Base-by-base conservation (phyloP, 2,113 vertebrate genomes). In the Okapia johnstoni region DNA sequence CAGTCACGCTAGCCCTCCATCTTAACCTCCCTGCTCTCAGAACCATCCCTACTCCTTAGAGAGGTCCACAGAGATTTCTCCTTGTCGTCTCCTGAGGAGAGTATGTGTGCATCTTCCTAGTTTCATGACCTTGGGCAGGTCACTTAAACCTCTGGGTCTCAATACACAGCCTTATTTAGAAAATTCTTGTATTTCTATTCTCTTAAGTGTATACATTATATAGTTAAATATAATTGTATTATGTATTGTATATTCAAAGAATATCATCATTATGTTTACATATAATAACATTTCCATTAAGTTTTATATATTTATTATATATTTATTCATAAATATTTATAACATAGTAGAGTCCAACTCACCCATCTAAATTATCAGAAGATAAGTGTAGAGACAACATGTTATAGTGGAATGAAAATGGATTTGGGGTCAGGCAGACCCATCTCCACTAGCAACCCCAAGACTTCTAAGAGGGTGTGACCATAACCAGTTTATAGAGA, bases 1-100 rank as follows among this genome's bases (percentile, higher is more conserved):
- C n/a, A 92, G 25, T 33, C 33, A 40, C 3, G 0, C 2, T 12
- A 0, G 9, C 8, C 10, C 7, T 28, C 2, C 13, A 4, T 23
- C 13, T 40, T 54, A 25, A 25, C 30, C 21, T 36, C 36, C 17
- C 33, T 79, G 55, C 60, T 83, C 73, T 57, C 46, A 33, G 46
- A 48, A 7, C 50, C 40, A 2, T 63, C 17, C 2, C 0, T 36
- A 1, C 40, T 73, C 54, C 21, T 83, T 33, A 36, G 4, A 70
- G 61, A 90, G 8, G 6, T 9, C 23, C 26, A 17, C 5, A 33
- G 30, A 70, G 17, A 46, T 33, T 58, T 54, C 21, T 30, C 5
- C 12, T 63, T 25, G 25, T 33, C 9, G 1, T 11, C 2, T 83
- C 48, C 19, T 73, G 3, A 21, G 13, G 13, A 33, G 19, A 81